Conservation (phyloP, 1,140 invertebrate species). For the Drosophila malerkotliana region DNA sequence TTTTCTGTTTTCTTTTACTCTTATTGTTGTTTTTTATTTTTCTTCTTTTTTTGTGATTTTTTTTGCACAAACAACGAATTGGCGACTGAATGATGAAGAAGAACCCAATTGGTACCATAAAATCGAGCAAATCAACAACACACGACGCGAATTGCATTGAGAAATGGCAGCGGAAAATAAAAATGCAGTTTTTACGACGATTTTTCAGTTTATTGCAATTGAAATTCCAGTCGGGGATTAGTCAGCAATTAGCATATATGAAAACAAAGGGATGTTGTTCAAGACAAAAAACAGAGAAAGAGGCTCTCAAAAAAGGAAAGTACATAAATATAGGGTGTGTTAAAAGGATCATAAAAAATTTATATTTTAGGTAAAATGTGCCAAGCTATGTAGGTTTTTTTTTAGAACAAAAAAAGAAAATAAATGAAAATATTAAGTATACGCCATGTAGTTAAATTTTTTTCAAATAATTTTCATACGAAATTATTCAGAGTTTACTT, state of each 20-base stretch:
- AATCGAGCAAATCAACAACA: conserved; percentile 46
- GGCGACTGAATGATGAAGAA: conserved; percentile 20
- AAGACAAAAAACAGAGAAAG: conserved; percentile 26
- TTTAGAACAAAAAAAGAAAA: not conserved
- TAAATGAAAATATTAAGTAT: not conserved
- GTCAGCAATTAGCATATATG: conserved; percentile 55
- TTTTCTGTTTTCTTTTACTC: conserved; percentile 25
- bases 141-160: conserved; percentile 30
- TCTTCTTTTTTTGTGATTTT: conserved; percentile 28
- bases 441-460: not conserved
- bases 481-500: no score
- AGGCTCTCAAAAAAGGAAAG: not conserved
- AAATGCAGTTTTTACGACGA: conserved; percentile 29
- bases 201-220: conserved; percentile 33
- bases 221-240: conserved; percentile 55
- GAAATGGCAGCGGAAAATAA: conserved; percentile 25
- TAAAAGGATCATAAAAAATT: conserved; percentile 10
- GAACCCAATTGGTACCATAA: conserved; percentile 39
- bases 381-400: no score
- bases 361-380: no score
- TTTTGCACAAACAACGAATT: conserved; percentile 36
- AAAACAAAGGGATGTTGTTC: conserved; percentile 6
- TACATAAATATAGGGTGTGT: not conserved
- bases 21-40: conserved; percentile 2
- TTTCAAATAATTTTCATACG: not conserved